These are phyloP conservation scores for Pteronotus mesoamericanus DNA, from an alignment of 2,797 vertebrate genomes.

Conservation along the genomic window DNA sequence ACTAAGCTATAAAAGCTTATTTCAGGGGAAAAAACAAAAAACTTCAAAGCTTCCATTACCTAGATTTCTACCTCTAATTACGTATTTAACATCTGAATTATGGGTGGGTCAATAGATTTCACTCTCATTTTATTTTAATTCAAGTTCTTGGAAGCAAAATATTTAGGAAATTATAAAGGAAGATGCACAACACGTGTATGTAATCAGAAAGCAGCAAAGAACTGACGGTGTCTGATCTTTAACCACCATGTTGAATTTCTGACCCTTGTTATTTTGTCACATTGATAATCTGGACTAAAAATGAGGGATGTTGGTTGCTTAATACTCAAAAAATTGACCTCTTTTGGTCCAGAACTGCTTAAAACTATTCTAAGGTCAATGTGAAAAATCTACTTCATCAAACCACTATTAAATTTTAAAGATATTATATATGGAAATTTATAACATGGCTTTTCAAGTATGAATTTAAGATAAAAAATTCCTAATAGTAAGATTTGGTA, in stretches of 20 bases:
- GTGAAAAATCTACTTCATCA: not conserved
- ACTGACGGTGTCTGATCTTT: not conserved
- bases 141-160: constrained; percentile 19
- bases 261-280: not conserved
- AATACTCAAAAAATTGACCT: constrained; percentile 9
- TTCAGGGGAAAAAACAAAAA: not conserved
- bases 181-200: not conserved
- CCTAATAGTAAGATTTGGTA: not conserved
- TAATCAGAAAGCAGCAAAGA: constrained; percentile 33
- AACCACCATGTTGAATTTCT: constrained; percentile 21
- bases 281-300: constrained; percentile 8
- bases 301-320: not conserved
- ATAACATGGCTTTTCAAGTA: not conserved
- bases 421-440: not conserved
- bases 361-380: constrained; percentile 1
- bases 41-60: not conserved
- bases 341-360: not conserved
- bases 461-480: constrained; percentile 42
- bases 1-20: not conserved
- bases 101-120: not conserved
- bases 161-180: not conserved
- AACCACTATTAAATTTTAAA: not conserved
- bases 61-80: constrained; percentile 12
- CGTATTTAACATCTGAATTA: constrained; percentile 7
- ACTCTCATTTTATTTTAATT: constrained; percentile 39